phyloP scores from a whole-genome alignment of 2,797 vertebrate genomes.

The Trachops cirrhosus region DNA sequence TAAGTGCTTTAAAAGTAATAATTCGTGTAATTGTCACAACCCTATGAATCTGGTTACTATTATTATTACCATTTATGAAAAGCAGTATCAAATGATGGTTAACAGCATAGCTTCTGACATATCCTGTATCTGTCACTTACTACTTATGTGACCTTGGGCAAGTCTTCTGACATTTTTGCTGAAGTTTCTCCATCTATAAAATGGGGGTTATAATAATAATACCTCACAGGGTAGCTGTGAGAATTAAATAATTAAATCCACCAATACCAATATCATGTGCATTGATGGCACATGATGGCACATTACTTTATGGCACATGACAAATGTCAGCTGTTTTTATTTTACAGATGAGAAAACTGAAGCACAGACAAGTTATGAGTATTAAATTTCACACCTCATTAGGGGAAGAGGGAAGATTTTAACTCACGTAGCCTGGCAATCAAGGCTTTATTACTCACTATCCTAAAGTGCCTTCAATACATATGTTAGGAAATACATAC shows the following conservation, averaged over 20 bases:
- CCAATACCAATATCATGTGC: too few species aligned
- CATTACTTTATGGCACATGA: too few species aligned
- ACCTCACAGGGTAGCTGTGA: too few species aligned
- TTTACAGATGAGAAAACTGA: too few species aligned
- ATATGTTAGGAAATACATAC: too few species aligned
- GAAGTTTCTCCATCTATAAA: too few species aligned
- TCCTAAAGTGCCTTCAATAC: too few species aligned
- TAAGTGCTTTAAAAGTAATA: neutral
- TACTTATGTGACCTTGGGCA: neutral
- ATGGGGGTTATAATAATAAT: too few species aligned
- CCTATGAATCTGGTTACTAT: neutral
- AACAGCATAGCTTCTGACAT: neutral
- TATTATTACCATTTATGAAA: neutral
- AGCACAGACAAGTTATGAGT: neutral
- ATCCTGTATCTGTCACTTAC: neutral
- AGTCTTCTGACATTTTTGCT: neutral
- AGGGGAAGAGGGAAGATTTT: neutral
- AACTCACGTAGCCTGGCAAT: neutral
- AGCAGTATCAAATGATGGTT: neutral
- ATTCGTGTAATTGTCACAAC: neutral
- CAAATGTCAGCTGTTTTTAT: too few species aligned
- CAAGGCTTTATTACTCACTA: neutral
- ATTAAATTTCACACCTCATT: neutral
- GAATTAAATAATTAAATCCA: too few species aligned
- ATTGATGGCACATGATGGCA: too few species aligned